Percentiles rank a stretch among this genome's conserved stretches.
phyloP scores from a whole-genome alignment of 2,797 vertebrate genomes.

The Macropus fuliginosus region DNA sequence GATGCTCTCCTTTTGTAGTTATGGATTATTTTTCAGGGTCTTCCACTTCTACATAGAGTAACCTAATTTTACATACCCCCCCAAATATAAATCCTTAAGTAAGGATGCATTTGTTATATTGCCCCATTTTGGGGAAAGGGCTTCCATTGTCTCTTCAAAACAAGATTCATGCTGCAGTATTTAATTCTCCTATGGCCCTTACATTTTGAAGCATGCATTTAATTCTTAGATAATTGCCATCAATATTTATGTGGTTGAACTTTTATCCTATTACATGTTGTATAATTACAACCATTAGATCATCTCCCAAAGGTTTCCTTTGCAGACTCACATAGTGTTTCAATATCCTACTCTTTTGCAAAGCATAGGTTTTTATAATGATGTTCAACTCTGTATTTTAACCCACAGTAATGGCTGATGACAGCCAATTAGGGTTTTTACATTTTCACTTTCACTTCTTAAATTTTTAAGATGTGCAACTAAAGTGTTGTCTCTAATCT shows the following conservation, averaged over 20 bases:
- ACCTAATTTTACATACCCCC: constrained; percentile 64
- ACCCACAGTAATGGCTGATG: constrained; percentile 40
- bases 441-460: constrained; percentile 55
- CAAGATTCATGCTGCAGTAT: constrained; percentile 80
- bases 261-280: constrained; percentile 82
- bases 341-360: constrained; percentile 65
- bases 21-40: neutral
- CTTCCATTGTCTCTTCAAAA: constrained; percentile 78
- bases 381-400: constrained; percentile 57
- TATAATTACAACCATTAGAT: constrained; percentile 83
- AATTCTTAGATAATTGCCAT: constrained; percentile 84
- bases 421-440: constrained; percentile 48
- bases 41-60: constrained; percentile 48
- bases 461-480: constrained; percentile 19
- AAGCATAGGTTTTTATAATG: constrained; percentile 66
- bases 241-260: constrained; percentile 84
- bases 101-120: constrained; percentile 74
- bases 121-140: constrained; percentile 67
- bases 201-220: constrained; percentile 82
- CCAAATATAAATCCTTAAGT: constrained; percentile 71
- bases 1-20: neutral
- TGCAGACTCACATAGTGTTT: constrained; percentile 70
- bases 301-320: constrained; percentile 82
- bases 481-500: neutral
- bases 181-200: constrained; percentile 80